A percentile compares a stretch with the other conserved stretches of the same genome.
Conservation (phyloP, 1,140 invertebrate species). For the Hylyphantes graminicola region DNA sequence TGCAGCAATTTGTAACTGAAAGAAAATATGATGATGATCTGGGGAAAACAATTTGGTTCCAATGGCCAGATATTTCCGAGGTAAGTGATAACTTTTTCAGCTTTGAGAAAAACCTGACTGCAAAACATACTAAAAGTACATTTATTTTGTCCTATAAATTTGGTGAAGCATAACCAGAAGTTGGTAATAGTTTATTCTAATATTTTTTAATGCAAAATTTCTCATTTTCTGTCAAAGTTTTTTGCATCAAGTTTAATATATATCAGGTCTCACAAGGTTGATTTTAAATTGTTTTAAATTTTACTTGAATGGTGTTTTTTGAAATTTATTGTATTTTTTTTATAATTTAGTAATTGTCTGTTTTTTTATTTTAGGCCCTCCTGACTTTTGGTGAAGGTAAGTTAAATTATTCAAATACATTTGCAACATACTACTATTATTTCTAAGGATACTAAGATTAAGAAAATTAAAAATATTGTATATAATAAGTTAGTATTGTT, state of each 20-base stretch:
- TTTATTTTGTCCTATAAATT: no score
- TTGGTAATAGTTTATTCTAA: not conserved
- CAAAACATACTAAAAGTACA: no score
- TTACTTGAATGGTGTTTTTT: no score
- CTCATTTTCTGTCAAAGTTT: not conserved
- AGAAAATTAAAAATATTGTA: no score
- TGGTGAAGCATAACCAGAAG: no score
- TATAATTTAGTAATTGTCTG: not conserved
- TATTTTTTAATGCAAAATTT: not conserved
- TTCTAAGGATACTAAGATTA: no score
- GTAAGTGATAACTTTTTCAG: not conserved
- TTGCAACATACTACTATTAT: no score
- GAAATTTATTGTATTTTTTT: no score
- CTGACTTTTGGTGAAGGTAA: constrained; percentile 44
- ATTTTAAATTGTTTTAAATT: no score
- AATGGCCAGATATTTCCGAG: constrained; percentile 44
- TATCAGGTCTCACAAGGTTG: not conserved
- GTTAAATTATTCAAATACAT: not conserved
- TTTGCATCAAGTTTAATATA: not conserved
- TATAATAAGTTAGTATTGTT: no score
- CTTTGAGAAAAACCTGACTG: not conserved
- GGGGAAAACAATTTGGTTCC: constrained; percentile 58
- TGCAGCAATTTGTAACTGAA: constrained; percentile 60
- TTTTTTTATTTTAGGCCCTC: constrained; percentile 8
- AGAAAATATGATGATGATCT: constrained; percentile 61